These are phyloP conservation scores for Stenodema calcarata DNA, from an alignment of 2,888 invertebrate genomes.

Conservation along the genomic window DNA sequence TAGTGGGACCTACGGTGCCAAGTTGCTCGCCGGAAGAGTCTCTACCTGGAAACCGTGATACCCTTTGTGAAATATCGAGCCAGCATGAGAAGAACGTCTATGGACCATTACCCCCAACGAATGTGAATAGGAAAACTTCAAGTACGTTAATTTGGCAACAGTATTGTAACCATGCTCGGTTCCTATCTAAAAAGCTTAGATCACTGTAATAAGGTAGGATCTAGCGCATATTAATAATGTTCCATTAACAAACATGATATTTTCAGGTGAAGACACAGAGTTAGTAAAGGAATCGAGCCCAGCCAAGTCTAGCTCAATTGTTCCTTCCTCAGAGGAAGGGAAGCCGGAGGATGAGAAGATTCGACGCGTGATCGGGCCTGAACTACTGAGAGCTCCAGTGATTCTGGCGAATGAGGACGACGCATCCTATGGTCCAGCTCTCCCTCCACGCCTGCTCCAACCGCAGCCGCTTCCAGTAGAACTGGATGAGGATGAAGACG, in stretches of 20 bases:
- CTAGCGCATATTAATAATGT: too few species aligned
- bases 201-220: too few species aligned
- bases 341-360: not conserved
- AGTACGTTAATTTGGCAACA: not conserved
- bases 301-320: not conserved
- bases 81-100: not conserved
- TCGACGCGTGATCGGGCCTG: slow-evolving; percentile 20
- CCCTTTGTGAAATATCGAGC: not conserved
- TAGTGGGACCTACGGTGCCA: not conserved
- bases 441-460: slow-evolving; percentile 10
- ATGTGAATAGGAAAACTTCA: not conserved
- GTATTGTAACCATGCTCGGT: too few species aligned
- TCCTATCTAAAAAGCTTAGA: too few species aligned
- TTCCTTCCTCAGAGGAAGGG: not conserved
- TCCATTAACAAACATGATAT: too few species aligned
- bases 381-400: slow-evolving; percentile 11
- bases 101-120: slow-evolving; percentile 7
- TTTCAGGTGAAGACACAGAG: not conserved
- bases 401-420: not conserved
- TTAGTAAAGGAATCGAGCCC: not conserved
- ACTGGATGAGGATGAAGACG: slow-evolving; percentile 6
- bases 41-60: slow-evolving; percentile 25
- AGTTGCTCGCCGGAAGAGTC: slow-evolving; percentile 13
- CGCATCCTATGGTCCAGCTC: slow-evolving; percentile 39
- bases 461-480: not conserved